Percentiles rank a stretch among this genome's conserved stretches.
Conservation (phyloP, 2,797 vertebrate species). For the Catostomus latipinnis region DNA sequence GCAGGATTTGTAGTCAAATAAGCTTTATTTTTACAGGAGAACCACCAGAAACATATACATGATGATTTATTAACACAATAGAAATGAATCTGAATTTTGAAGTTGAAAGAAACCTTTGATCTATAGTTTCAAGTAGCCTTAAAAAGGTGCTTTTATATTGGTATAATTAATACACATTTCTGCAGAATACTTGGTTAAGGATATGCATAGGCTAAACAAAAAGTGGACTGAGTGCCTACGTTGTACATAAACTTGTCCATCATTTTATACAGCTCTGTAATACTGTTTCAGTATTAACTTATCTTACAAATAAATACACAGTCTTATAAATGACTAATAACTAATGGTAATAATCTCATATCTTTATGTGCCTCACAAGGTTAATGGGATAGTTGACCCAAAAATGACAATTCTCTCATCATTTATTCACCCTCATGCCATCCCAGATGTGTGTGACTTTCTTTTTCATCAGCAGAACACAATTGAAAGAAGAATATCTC, state of each 20-base stretch:
- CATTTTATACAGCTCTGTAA: background rate
- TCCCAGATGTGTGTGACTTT: no score
- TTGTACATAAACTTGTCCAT: background rate
- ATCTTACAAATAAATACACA: slow-evolving; percentile 6
- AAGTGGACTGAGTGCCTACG: background rate
- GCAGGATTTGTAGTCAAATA: slow-evolving; percentile 8
- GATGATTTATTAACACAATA: slow-evolving; percentile 1
- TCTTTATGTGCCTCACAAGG: background rate
- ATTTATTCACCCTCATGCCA: no score
- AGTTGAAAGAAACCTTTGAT: background rate
- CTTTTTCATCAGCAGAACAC: no score
- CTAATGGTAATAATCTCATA: background rate
- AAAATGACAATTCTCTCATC: no score
- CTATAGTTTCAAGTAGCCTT: background rate
- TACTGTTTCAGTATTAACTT: background rate
- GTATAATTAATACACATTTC: background rate
- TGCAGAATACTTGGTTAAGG: background rate
- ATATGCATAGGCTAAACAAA: background rate
- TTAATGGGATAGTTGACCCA: background rate
- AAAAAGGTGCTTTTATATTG: slow-evolving; percentile 19
- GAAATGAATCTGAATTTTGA: background rate
- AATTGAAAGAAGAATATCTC: no score
- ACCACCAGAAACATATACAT: background rate
- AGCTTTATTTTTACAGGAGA: slow-evolving; percentile 33
- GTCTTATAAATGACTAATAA: background rate